These are phyloP conservation scores for Atethmia centrago DNA, from an alignment of 2,888 invertebrate species.

Conservation along the genomic window DNA sequence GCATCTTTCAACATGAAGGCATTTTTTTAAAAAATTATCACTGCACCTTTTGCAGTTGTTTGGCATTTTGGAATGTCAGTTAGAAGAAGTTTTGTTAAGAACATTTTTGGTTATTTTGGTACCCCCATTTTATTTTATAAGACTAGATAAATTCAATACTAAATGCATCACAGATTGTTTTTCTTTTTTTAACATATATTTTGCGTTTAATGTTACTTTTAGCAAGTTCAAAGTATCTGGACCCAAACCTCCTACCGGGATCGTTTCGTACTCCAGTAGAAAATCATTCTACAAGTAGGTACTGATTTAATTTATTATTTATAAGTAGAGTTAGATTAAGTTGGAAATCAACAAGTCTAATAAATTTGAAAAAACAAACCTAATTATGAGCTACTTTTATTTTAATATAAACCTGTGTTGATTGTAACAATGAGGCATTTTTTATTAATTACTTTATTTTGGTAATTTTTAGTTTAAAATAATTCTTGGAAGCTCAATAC, in stretches of 20 bases:
- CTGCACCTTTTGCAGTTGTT: no score
- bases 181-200: no score
- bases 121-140: background rate
- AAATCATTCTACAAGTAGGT: conserved; percentile 33
- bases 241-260: background rate
- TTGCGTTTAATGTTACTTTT: background rate
- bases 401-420: background rate
- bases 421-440: background rate
- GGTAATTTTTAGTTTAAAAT: background rate
- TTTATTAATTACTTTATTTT: background rate
- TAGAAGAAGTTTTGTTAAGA: background rate
- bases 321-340: background rate
- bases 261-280: conserved; percentile 15
- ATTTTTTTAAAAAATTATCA: no score
- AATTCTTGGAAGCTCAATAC: background rate
- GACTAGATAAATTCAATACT: background rate
- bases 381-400: background rate
- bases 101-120: background rate
- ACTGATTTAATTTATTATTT: conserved; percentile 7
- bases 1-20: background rate
- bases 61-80: background rate
- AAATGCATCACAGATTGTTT: background rate
- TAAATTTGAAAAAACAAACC: background rate
- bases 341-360: background rate
- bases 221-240: no score